Evolutionary conservation across 2,888 invertebrate genomes (phyloP), one percentile per base, ranked within the genome.

Genomic region (Diarsia brunnea): DNA sequence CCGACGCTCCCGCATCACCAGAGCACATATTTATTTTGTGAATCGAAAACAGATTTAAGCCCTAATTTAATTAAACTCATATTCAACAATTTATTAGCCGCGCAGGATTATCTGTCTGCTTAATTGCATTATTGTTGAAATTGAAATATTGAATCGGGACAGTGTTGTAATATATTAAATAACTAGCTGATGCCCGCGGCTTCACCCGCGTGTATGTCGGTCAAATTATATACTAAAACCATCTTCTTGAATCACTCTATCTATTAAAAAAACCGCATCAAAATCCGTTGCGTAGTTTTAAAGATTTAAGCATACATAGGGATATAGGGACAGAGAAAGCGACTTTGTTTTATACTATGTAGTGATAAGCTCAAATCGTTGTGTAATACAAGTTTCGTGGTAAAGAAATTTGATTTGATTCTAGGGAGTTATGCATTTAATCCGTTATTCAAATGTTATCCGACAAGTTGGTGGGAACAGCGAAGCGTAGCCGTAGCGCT

Each of bases 401-500:
- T 43, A 21, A 51, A 49, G 38, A 55, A 69, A 49, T 73, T 63
- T 65, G 55, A 73, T 69, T 72, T 69, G 55, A 58, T 79, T 79
- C 21, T 19, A 47, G n/a, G 24, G 63, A 53, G 16, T 70, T 67
- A 61, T 70, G 31, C 70, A 83, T 81, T 73, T 63, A 77, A 71
- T 83, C 47, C 60, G 60, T 73, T 71, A 85, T 73, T 73, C 69
- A 70, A 67, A 79, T 75, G 38, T 47, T 66, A 67, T 76, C 55
- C 43, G 53, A 67, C 63, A 73, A 73, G 73, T 79, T 69, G 14
- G 75, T 68, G 67, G 73, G 55, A 69, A 75, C 66, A 68, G n/a
- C 24, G 51, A 27, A 73, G 51, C 85, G 84, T 78, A 83, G 86
- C 70, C 74, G 84, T 81, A 82, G 86, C 68, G 87, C 85, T 88